Percentiles rank a stretch among this genome's conserved stretches.
These are phyloP conservation scores for Seladonia tumulorum DNA, from an alignment of 2,888 invertebrate genomes.

Conservation along the genomic window DNA sequence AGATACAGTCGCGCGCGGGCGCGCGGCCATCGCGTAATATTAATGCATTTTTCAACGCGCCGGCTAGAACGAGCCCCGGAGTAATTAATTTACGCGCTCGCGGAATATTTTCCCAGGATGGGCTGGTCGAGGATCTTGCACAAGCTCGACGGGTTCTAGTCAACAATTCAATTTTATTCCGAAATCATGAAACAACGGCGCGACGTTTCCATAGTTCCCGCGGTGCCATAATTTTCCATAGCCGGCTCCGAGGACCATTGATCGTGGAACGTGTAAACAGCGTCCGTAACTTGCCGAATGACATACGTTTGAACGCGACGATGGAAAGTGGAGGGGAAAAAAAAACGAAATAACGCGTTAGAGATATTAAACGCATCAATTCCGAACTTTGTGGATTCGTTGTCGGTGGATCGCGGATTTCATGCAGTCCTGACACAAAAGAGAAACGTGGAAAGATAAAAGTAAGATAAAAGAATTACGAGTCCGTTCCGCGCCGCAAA, in stretches of 20 bases:
- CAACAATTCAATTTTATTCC: not conserved
- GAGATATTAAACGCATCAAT: not conserved
- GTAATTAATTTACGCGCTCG: not conserved
- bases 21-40: not conserved
- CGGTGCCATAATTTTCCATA: not conserved
- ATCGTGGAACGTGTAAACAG: not conserved
- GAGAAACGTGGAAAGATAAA: no score
- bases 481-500: not conserved
- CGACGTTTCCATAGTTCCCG: not conserved
- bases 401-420: no score
- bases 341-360: not conserved
- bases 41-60: not conserved
- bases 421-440: no score
- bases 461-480: no score
- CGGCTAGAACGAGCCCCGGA: not conserved
- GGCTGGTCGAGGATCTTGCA: not conserved
- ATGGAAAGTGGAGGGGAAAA: not conserved
- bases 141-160: not conserved
- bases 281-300: not conserved
- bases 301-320: not conserved
- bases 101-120: not conserved
- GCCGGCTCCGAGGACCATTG: not conserved
- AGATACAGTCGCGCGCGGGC: not conserved
- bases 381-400: not conserved
- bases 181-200: not conserved